phyloP scores from a whole-genome alignment of 2,113 vertebrate genomes.

The Dendrocopos noguchii region DNA sequence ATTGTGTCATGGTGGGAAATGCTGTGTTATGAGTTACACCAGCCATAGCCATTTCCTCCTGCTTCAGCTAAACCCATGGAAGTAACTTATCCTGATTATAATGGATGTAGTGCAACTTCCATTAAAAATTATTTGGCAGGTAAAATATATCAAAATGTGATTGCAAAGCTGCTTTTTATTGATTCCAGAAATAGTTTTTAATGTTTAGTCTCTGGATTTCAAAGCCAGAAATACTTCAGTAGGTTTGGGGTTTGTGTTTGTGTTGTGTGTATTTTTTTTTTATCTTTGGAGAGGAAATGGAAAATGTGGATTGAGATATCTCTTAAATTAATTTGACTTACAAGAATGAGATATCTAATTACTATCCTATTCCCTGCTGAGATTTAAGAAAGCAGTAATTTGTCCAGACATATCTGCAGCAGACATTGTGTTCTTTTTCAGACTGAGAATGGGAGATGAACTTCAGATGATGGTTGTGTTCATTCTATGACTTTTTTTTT shows the following conservation, averaged over 20 bases:
- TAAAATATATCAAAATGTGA: not conserved
- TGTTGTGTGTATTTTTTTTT: not conserved
- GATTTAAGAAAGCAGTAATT: not conserved
- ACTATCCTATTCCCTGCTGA: not conserved
- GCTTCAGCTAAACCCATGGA: not conserved
- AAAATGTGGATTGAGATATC: not conserved
- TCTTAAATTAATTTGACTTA: conserved; percentile 20
- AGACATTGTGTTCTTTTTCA: conserved; percentile 5
- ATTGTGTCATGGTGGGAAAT: not conserved
- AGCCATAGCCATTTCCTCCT: not conserved
- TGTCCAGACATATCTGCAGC: not conserved
- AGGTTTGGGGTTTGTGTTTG: not conserved
- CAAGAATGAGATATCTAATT: not conserved
- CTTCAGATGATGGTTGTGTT: not conserved
- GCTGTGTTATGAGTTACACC: not conserved
- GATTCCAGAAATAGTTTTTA: conserved; percentile 11
- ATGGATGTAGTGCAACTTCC: not conserved
- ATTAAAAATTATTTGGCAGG: conserved; percentile 16
- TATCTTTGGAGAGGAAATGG: not conserved
- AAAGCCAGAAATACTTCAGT: conserved; percentile 14
- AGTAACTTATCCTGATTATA: conserved; percentile 5
- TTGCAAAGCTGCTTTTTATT: conserved; percentile 20
- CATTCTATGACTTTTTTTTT: not conserved
- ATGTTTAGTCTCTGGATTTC: conserved; percentile 28
- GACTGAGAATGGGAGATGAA: not conserved